These are phyloP conservation scores for Brachionus paranguensis DNA, from an alignment of 1,140 invertebrate species.

Conservation along the genomic window DNA sequence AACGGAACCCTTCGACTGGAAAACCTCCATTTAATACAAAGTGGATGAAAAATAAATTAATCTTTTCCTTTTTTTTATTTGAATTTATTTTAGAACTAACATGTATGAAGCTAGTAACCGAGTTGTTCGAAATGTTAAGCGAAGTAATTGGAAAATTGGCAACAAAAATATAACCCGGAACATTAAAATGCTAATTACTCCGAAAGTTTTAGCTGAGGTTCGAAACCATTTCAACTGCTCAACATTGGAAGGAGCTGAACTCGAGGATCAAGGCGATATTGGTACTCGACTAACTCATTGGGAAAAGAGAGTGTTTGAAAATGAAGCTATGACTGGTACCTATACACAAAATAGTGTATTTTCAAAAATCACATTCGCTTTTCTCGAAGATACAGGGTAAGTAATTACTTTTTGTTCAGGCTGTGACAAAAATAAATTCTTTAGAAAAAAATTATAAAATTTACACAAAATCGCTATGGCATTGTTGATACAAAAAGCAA, in stretches of 20 bases:
- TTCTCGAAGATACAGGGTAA: conserved; percentile 92
- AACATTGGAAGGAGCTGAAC: conserved; percentile 83
- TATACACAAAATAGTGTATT: conserved; percentile 98
- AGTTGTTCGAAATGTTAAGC: conserved; percentile 72
- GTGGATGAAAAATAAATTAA: conserved; percentile 62
- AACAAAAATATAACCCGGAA: conserved; percentile 67
- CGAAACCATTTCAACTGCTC: conserved; percentile 82
- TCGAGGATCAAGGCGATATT: conserved; percentile 95
- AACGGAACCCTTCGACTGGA: conserved; percentile 64
- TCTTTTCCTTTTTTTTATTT: background rate
- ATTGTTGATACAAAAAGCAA: too few species aligned
- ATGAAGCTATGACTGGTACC: conserved; percentile 98
- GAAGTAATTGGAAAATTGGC: conserved; percentile 76
- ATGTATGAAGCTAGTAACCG: conserved; percentile 81
- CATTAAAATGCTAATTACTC: conserved; percentile 85
- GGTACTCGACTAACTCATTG: conserved; percentile 94
- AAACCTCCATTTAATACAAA: conserved; percentile 77
- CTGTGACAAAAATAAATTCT: too few species aligned
- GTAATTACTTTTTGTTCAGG: too few species aligned
- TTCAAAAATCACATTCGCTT: conserved; percentile 84
- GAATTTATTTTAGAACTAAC: background rate
- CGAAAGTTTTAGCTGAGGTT: conserved; percentile 70
- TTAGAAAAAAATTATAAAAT: too few species aligned
- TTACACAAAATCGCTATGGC: too few species aligned
- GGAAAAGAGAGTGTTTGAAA: conserved; percentile 63